Percentiles rank a stretch among this genome's conserved stretches.
Evolutionary conservation across 2,113 vertebrate genomes (phyloP).

Genomic region (Phylloscopus trochiloides): DNA sequence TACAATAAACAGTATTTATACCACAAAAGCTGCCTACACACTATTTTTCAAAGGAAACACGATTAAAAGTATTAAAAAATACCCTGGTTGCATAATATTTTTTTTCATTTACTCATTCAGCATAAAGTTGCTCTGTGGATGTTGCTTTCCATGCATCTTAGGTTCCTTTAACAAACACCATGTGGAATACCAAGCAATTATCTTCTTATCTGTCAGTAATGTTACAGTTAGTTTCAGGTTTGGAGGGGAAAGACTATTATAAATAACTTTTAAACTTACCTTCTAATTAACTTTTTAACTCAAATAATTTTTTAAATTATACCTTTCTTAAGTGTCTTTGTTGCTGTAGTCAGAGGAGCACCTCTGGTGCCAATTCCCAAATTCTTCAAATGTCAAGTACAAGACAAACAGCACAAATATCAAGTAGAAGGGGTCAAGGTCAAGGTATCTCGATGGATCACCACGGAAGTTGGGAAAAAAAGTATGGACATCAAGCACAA

Average conservation of each 20-base stretch:
- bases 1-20: neutral
- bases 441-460: neutral
- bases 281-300: neutral
- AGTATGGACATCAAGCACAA: neutral
- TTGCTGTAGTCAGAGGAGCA: neutral
- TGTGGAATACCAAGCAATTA: neutral
- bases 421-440: neutral
- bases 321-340: neutral
- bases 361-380: neutral
- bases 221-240: neutral
- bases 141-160: neutral
- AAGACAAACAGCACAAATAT: neutral
- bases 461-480: neutral
- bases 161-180: neutral
- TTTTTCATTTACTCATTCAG: neutral
- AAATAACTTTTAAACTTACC: neutral
- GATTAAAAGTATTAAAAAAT: neutral
- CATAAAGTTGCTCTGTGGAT: neutral
- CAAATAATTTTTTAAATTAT: neutral
- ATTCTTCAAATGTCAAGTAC: neutral
- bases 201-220: neutral
- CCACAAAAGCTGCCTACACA: neutral
- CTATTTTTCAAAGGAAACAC: neutral
- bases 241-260: neutral
- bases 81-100: neutral